A percentile compares a stretch with the other conserved stretches of the same genome.
Evolutionary conservation across 2,888 invertebrate genomes (phyloP).

Genomic region (Ophion slaviceki): DNA sequence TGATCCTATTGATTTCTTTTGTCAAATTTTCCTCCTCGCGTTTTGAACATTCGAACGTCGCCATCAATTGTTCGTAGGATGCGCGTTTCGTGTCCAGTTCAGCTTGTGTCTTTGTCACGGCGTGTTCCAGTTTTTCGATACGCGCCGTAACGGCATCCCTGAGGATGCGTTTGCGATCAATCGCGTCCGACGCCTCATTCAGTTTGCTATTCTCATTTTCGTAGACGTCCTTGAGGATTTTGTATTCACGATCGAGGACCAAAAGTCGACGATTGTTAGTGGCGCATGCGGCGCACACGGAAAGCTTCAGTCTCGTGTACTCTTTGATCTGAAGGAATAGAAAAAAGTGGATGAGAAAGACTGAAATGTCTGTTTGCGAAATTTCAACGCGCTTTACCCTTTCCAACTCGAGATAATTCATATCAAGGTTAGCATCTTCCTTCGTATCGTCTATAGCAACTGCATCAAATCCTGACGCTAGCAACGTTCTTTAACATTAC

Average conservation of each 20-base stretch:
- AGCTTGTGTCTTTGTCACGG: constrained; percentile 93
- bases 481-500: too few species aligned
- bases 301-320: constrained; percentile 95
- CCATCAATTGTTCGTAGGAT: constrained; percentile 89
- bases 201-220: constrained; percentile 94
- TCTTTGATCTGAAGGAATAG: constrained; percentile 87
- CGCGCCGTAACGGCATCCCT: constrained; percentile 95
- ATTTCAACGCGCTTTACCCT: background rate
- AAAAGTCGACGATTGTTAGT: constrained; percentile 94
- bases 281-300: constrained; percentile 94
- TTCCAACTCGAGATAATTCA: too few species aligned
- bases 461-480: too few species aligned
- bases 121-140: constrained; percentile 94
- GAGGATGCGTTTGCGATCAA: constrained; percentile 93
- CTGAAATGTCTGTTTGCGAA: constrained; percentile 25
- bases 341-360: constrained; percentile 15
- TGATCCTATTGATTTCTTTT: constrained; percentile 91
- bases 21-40: constrained; percentile 91
- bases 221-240: constrained; percentile 95
- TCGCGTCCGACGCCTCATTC: constrained; percentile 92
- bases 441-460: too few species aligned
- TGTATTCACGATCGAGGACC: constrained; percentile 96
- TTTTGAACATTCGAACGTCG: constrained; percentile 93
- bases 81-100: constrained; percentile 92
- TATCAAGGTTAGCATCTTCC: too few species aligned